Percentiles rank a stretch among this genome's conserved stretches.
Conservation (phyloP, 2,113 vertebrate genomes). For the Panthera uncia region DNA sequence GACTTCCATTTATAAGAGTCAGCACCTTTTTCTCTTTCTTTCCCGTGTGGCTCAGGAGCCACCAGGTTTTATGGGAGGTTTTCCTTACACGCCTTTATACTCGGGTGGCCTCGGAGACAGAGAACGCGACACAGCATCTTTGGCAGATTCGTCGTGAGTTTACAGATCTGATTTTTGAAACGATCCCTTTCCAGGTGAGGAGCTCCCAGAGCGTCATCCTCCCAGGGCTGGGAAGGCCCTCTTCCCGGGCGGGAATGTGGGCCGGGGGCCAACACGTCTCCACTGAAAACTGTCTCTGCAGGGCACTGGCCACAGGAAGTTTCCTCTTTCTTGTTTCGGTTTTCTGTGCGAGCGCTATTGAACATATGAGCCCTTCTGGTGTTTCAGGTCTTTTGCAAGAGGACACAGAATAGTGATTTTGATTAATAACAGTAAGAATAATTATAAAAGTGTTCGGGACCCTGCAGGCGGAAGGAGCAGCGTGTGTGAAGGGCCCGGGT, state of each 20-base stretch:
- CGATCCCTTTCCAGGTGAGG: too few species aligned
- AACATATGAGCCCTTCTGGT: not conserved
- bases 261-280: not conserved
- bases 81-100: too few species aligned
- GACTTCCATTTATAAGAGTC: not conserved
- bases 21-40: not conserved
- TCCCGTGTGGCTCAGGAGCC: not conserved
- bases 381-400: not conserved
- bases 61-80: not conserved
- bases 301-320: not conserved
- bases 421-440: not conserved
- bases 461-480: not conserved
- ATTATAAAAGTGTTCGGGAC: not conserved
- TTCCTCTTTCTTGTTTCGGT: not conserved
- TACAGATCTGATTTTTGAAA: too few species aligned
- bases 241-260: rapidly evolving
- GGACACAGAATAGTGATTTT: not conserved
- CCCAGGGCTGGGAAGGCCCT: not conserved
- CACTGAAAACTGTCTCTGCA: not conserved
- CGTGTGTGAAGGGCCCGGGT: rapidly evolving
- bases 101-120: not conserved
- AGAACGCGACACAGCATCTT: not conserved
- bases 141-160: not conserved
- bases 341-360: not conserved
- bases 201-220: rapidly evolving